Base-by-base conservation (phyloP, 2,797 vertebrate genomes). In the Chelmon rostratus region DNA sequence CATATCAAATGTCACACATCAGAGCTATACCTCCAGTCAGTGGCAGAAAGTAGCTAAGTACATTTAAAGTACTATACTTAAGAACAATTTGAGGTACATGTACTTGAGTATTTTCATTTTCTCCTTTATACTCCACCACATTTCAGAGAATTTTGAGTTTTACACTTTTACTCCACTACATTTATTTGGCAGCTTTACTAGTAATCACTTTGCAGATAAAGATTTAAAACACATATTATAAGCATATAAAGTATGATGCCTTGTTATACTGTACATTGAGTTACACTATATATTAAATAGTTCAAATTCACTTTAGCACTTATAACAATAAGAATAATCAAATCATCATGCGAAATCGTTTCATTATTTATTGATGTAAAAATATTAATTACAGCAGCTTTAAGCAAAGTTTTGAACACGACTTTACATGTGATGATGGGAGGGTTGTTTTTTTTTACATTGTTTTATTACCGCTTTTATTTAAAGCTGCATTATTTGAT, bases 101-200 rank as follows among this genome's bases (percentile, higher is more conserved):
- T 12, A 11, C n/a, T 57, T 49, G 1, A 33, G 19, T 42, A 44
- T 21, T 77, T 68, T 66, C 28, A 53, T 73, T 46, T 38, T 31
- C 28, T n/a, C 37, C 19, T 47, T 62, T 53, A 38, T 8, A 72
- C 6, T 58, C 21, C 16, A 21, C 1, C 16, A 23, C 3, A 59
- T 44, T 68, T 54, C 40, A 53, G 10, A 3, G 11, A 37, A 31
- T 54, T 25, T 6, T 23, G 64, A 47, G 47, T 35, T 50, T 40
- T 67, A 38, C 8, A 19, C 10, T 44, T 72, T 18, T 37, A 53
- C 53, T 64, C 5, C 12, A 23, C 33, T 25, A 25, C 46, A 68
- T 65, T 63, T 65, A 38, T 54, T 23, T 76, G 19, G 9, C 6
- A 65, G 52, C 58, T 15, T 10, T 42, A 70, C 53, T 49, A 31